A percentile compares a stretch with the other conserved stretches of the same genome.
Evolutionary conservation across 2,113 vertebrate genomes (phyloP).

Genomic region (Heteronetta atricapilla): DNA sequence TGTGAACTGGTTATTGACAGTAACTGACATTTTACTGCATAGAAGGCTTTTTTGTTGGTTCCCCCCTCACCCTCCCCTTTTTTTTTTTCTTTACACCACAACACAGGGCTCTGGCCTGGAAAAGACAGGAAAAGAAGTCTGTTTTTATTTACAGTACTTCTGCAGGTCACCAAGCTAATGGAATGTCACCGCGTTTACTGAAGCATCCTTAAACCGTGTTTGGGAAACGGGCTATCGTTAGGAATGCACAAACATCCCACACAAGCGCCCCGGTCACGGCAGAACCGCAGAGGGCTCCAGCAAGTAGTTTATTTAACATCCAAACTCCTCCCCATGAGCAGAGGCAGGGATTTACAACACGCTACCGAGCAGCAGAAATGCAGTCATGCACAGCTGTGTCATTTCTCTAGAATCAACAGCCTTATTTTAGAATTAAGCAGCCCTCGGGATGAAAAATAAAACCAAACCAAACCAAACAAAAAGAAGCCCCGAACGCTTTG

Average conservation of each 20-base stretch:
- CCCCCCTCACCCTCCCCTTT: background rate
- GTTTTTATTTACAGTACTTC: conserved; percentile 23
- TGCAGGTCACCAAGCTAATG: conserved; percentile 29
- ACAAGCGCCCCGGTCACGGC: background rate
- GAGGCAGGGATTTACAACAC: background rate
- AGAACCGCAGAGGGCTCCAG: background rate
- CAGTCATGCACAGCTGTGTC: background rate
- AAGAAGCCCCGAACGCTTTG: background rate
- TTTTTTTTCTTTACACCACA: background rate
- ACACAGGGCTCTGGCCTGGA: background rate
- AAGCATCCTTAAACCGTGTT: conserved; percentile 13
- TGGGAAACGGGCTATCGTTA: conserved; percentile 36
- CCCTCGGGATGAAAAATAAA: no score
- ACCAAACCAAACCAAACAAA: background rate
- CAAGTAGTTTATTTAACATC: background rate
- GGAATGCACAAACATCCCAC: background rate
- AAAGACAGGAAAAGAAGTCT: background rate
- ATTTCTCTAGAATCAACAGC: background rate
- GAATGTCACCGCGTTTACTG: background rate
- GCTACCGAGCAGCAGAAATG: background rate
- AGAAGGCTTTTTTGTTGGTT: background rate
- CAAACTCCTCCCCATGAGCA: background rate
- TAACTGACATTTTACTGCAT: background rate
- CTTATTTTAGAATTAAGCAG: background rate
- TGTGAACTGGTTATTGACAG: background rate